Evolutionary conservation across 1,140 invertebrate species (phyloP).

Genomic region (Kradibia gibbosae): DNA sequence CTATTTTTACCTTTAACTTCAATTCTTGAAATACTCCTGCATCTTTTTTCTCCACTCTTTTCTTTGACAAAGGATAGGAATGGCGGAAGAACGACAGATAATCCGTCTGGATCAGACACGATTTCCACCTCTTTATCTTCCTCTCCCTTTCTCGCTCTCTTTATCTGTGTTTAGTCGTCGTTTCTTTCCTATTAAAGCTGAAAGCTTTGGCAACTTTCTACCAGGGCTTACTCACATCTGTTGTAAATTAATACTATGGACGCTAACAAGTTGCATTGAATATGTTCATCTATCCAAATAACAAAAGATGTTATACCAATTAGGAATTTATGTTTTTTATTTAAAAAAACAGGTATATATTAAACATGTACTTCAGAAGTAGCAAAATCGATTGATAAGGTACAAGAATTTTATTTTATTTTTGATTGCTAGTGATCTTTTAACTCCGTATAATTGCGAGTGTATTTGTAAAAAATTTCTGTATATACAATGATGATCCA

Average conservation of each 20-base stretch:
- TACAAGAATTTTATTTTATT: too few relatives aligned
- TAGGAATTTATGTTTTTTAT: too few relatives aligned
- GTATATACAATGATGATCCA: too few relatives aligned
- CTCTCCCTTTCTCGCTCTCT: background rate
- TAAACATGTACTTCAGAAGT: too few relatives aligned
- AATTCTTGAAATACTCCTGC: background rate
- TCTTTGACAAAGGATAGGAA: background rate
- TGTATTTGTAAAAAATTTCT: too few relatives aligned
- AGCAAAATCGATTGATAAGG: too few relatives aligned
- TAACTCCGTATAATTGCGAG: too few relatives aligned
- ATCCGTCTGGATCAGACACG: background rate
- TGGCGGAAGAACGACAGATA: background rate
- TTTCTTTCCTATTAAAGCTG: background rate
- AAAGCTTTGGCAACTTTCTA: background rate
- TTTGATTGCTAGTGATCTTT: too few relatives aligned
- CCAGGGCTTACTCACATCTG: background rate
- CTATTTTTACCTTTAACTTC: constrained; percentile 17
- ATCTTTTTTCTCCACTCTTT: background rate
- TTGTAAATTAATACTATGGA: background rate
- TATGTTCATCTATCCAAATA: too few relatives aligned
- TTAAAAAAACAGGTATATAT: too few relatives aligned
- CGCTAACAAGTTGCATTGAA: too few relatives aligned
- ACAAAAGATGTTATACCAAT: too few relatives aligned
- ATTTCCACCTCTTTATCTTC: background rate
- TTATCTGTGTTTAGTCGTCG: background rate